Percentiles rank a stretch among this genome's conserved stretches.
These are phyloP conservation scores for Acrobasis consociella DNA, from an alignment of 2,888 invertebrate genomes.

Conservation along the genomic window DNA sequence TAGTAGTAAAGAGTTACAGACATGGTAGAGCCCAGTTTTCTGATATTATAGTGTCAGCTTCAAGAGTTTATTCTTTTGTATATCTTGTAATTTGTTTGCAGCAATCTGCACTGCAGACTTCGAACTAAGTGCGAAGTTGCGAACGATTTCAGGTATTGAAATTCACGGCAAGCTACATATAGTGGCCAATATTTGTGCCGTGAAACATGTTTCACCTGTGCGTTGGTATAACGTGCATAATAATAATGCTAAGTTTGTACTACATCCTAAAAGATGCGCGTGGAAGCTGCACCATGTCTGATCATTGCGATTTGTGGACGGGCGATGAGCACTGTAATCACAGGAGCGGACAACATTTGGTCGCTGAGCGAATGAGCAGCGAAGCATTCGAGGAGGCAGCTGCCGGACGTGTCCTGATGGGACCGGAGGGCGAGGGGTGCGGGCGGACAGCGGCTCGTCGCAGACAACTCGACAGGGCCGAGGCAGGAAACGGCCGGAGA, in stretches of 20 bases:
- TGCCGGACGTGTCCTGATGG: constrained; percentile 66
- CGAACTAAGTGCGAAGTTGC: no score
- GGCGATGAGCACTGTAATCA: constrained; percentile 19
- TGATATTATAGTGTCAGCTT: no score
- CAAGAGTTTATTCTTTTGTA: no score
- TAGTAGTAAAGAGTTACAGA: no score
- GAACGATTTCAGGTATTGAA: no score
- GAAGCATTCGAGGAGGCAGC: constrained; percentile 63
- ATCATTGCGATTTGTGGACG: constrained; percentile 5
- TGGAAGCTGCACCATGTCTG: neutral
- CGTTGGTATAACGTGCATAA: no score
- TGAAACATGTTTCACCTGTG: no score
- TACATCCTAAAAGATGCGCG: neutral
- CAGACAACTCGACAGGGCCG: constrained; percentile 66
- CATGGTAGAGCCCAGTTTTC: no score
- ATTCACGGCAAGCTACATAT: no score
- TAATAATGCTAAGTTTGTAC: neutral
- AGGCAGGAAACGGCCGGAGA: constrained; percentile 78
- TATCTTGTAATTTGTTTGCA: no score
- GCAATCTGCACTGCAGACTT: no score
- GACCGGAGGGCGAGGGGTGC: constrained; percentile 45
- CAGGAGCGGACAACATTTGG: constrained; percentile 36
- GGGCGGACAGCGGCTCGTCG: constrained; percentile 47
- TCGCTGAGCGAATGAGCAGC: constrained; percentile 31
- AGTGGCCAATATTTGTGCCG: no score